phyloP scores from a whole-genome alignment of 2,888 invertebrate genomes.

The Strigamia crassipes region DNA sequence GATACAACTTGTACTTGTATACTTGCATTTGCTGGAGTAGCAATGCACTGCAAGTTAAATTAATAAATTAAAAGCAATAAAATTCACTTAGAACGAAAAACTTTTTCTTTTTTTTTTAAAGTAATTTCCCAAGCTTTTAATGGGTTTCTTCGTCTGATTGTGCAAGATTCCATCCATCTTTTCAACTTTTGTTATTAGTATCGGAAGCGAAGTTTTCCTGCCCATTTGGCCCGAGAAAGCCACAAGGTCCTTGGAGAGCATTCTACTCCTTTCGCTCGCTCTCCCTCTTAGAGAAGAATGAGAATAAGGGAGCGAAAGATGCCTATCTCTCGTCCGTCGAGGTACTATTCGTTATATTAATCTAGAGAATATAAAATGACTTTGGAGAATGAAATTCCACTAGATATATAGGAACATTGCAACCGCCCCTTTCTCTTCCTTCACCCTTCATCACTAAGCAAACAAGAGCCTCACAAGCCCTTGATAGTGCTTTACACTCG shows the following conservation, averaged over 20 bases:
- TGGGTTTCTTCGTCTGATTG: conserved; percentile 29
- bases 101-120: not conserved
- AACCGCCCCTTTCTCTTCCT: conserved; percentile 42
- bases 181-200: conserved; percentile 40
- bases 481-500: conserved; percentile 40
- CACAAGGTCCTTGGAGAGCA: conserved; percentile 38
- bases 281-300: conserved; percentile 6
- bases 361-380: conserved; percentile 42
- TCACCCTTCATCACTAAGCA: conserved; percentile 42
- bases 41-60: not conserved
- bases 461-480: conserved; percentile 34
- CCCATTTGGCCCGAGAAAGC: conserved; percentile 42
- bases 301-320: conserved; percentile 22
- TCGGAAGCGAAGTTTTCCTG: conserved; percentile 42
- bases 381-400: conserved; percentile 36
- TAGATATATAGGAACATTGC: conserved; percentile 35
- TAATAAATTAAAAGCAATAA: conserved; percentile 13
- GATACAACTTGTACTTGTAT: too few relatives aligned
- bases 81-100: conserved; percentile 33
- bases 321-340: conserved; percentile 40
- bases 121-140: not conserved
- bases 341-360: conserved; percentile 42
- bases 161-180: conserved; percentile 32
- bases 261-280: conserved; percentile 32
- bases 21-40: too few relatives aligned